phyloP scores from a whole-genome alignment of 1,140 invertebrate species.

The Sinella curviseta region DNA sequence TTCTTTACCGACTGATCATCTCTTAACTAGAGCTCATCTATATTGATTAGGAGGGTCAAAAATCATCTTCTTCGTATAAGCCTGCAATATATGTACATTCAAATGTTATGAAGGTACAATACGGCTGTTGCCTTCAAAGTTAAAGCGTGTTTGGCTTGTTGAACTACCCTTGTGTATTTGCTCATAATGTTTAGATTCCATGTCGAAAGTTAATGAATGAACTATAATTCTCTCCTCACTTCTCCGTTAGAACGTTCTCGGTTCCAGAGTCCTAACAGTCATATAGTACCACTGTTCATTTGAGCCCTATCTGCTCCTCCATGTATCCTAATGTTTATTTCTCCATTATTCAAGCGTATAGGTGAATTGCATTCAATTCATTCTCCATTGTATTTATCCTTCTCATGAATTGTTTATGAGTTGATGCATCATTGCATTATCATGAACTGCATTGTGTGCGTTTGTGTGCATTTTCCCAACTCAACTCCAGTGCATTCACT shows the following conservation, averaged over 20 bases:
- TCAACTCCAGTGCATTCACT: background rate
- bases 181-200: slow-evolving; percentile 19
- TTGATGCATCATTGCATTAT: slow-evolving; percentile 25
- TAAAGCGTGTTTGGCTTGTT: too few relatives aligned
- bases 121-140: too few relatives aligned
- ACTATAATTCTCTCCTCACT: background rate
- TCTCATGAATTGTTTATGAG: slow-evolving; percentile 41
- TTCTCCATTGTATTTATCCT: background rate
- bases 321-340: background rate
- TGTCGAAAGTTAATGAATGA: slow-evolving; percentile 35
- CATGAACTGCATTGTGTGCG: slow-evolving; percentile 16
- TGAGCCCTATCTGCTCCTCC: background rate
- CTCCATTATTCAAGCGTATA: background rate
- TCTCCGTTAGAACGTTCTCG: background rate
- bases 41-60: too few relatives aligned
- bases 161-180: too few relatives aligned
- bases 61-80: too few relatives aligned
- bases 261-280: background rate
- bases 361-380: slow-evolving; percentile 3
- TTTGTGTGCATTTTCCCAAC: slow-evolving; percentile 12
- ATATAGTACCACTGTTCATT: too few relatives aligned
- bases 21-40: slow-evolving; percentile 4
- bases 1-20: slow-evolving; percentile 14
- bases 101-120: too few relatives aligned
- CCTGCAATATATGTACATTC: too few relatives aligned